These are phyloP conservation scores for Barypeithes pellucidus DNA, from an alignment of 2,888 invertebrate genomes.

Conservation along the genomic window DNA sequence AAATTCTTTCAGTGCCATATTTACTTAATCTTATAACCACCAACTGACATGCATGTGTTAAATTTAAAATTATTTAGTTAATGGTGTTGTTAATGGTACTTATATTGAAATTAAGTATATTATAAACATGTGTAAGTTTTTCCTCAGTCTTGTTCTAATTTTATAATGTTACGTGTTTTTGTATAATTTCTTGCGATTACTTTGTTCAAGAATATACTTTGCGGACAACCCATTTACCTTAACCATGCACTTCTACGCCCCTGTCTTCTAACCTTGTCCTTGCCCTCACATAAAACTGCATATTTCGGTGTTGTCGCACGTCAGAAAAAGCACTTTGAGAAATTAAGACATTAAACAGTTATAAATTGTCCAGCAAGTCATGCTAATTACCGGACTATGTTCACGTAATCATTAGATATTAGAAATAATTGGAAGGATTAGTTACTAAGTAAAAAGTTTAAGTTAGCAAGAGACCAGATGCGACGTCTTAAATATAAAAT, in stretches of 20 bases:
- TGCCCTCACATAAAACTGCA: constrained; percentile 28
- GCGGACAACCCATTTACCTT: neutral
- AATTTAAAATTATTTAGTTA: too few species aligned
- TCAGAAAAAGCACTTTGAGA: constrained; percentile 46
- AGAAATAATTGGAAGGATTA: constrained; percentile 44
- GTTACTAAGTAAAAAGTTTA: neutral
- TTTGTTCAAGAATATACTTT: neutral
- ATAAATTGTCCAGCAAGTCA: constrained; percentile 45
- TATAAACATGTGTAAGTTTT: too few species aligned
- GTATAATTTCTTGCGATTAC: too few species aligned
- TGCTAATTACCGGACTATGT: constrained; percentile 46
- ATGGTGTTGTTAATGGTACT: too few species aligned
- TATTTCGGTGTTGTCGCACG: constrained; percentile 44
- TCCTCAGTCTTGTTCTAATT: too few species aligned
- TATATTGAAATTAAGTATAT: too few species aligned
- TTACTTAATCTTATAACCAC: too few species aligned
- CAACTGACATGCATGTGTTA: too few species aligned
- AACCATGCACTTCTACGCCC: constrained; percentile 16
- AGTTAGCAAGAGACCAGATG: too few species aligned
- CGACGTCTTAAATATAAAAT: too few species aligned
- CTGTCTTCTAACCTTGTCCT: constrained; percentile 15
- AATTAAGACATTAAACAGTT: constrained; percentile 55
- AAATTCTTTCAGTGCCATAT: too few species aligned
- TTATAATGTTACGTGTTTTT: too few species aligned
- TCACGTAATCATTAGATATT: constrained; percentile 44